Conservation (phyloP, 2,888 invertebrate genomes). For the Chymomyza procnemis region DNA sequence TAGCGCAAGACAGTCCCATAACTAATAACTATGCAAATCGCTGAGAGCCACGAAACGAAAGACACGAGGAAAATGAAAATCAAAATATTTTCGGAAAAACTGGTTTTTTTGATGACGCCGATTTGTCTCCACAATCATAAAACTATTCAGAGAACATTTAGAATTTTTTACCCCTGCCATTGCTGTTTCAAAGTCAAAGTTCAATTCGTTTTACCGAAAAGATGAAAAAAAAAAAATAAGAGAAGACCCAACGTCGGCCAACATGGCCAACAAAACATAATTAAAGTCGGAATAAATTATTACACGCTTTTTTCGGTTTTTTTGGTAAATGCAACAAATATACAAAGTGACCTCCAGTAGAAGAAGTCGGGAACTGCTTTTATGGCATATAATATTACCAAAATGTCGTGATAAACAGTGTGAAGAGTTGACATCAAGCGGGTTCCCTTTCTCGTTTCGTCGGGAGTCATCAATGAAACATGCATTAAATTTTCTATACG, state of each 20-base stretch:
- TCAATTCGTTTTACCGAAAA: constrained; percentile 14
- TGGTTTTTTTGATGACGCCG: constrained; percentile 75
- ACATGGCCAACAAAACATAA: constrained; percentile 44
- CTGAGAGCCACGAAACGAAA: too few relatives aligned
- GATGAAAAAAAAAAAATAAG: too few relatives aligned
- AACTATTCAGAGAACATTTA: constrained; percentile 38
- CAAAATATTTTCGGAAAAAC: constrained; percentile 24
- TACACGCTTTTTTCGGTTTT: constrained; percentile 58
- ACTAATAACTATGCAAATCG: constrained; percentile 59
- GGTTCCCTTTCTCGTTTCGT: constrained; percentile 14
- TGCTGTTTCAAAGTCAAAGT: constrained; percentile 35
- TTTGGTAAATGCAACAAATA: constrained; percentile 49
- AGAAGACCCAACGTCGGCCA: neutral
- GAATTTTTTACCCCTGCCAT: constrained; percentile 10
- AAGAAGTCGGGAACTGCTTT: neutral
- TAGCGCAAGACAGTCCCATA: constrained; percentile 43
- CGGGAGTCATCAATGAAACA: constrained; percentile 4
- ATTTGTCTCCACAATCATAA: constrained; percentile 75
- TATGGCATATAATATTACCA: constrained; percentile 10
- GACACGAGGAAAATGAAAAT: too few relatives aligned
- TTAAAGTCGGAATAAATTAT: constrained; percentile 72
- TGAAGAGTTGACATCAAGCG: constrained; percentile 3
- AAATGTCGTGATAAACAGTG: constrained; percentile 5
- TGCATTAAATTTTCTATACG: neutral
- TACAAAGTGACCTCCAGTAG: constrained; percentile 24